phyloP scores from a whole-genome alignment of 2,113 vertebrate species.

The Chunga burmeisteri region DNA sequence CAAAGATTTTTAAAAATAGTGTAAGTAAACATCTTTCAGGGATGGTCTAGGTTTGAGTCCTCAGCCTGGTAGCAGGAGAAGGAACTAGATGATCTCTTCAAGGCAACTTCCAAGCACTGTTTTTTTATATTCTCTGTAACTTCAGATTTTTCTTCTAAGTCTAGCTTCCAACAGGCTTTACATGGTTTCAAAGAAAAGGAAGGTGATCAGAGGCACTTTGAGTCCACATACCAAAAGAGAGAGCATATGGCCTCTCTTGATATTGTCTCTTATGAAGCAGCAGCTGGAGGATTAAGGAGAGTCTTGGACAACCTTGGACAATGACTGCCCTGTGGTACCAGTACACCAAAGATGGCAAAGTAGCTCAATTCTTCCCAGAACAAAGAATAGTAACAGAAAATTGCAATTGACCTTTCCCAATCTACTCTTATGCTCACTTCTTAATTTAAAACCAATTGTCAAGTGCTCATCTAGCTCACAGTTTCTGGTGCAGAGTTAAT shows the following conservation, averaged over 20 bases:
- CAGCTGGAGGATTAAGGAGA: not conserved
- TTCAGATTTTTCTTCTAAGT: not conserved
- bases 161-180: not conserved
- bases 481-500: not conserved
- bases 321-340: not conserved
- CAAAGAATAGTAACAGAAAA: not conserved
- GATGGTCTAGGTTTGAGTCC: not conserved
- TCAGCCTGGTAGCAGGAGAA: not conserved
- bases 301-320: not conserved
- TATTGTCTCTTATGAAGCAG: not conserved
- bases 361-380: not conserved
- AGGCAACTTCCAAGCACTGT: not conserved
- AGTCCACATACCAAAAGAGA: not conserved
- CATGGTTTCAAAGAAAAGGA: not conserved
- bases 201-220: not conserved
- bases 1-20: not conserved
- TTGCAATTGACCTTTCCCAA: not conserved
- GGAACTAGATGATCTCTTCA: not conserved
- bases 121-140: not conserved
- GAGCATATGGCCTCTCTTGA: not conserved
- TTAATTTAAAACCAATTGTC: not conserved
- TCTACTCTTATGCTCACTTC: not conserved
- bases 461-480: not conserved
- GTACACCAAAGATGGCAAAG: not conserved
- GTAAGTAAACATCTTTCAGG: not conserved